phyloP scores from a whole-genome alignment of 2,797 vertebrate genomes.

The Mus caroli region DNA sequence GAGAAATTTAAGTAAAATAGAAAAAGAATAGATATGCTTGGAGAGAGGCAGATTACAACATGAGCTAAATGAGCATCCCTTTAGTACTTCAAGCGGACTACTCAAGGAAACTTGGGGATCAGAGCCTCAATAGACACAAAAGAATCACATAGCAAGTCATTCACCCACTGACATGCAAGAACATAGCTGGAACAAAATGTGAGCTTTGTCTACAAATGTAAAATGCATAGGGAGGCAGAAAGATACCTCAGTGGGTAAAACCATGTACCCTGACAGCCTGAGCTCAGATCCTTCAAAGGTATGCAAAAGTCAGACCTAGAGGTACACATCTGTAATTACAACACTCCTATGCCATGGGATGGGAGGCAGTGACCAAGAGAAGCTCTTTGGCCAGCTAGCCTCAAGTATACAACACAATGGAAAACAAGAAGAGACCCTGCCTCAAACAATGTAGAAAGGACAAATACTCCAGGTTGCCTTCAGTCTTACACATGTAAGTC shows the following conservation, averaged over 20 bases:
- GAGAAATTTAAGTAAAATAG: constrained; percentile 54
- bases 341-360: neutral
- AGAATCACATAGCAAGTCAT: neutral
- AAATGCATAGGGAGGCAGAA: neutral
- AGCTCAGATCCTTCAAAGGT: neutral
- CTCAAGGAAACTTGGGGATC: constrained; percentile 17
- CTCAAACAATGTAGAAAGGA: neutral
- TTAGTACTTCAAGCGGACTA: constrained; percentile 35
- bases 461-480: neutral
- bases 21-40: constrained; percentile 30
- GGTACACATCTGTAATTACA: neutral
- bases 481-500: neutral
- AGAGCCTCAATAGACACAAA: neutral
- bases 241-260: neutral
- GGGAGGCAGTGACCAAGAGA: neutral
- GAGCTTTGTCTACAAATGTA: constrained; percentile 10
- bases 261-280: neutral
- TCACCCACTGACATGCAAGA: neutral
- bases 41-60: constrained; percentile 3
- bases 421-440: neutral
- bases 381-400: neutral
- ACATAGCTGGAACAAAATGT: constrained; percentile 1
- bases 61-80: constrained; percentile 10
- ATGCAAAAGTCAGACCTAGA: neutral
- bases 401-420: neutral